phyloP scores from a whole-genome alignment of 2,888 invertebrate species.

The Hirtodrosophila trivittata region DNA sequence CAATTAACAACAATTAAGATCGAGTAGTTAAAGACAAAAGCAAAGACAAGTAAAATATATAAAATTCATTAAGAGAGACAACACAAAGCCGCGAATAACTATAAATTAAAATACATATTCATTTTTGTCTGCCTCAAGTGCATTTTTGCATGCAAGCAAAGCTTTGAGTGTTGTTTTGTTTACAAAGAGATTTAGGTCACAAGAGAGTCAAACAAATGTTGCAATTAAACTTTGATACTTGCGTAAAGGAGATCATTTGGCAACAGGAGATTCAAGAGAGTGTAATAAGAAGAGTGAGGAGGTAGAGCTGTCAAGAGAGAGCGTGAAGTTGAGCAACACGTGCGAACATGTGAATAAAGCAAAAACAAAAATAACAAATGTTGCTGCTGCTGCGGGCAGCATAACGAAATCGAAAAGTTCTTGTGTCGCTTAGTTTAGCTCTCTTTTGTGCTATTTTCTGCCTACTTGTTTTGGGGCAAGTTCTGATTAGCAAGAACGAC shows the following conservation, averaged over 20 bases:
- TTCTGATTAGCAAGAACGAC: slow-evolving; percentile 69
- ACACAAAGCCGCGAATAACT: slow-evolving; percentile 18
- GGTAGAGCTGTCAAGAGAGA: slow-evolving; percentile 3
- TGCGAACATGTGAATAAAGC: slow-evolving; percentile 13
- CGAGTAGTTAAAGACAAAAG: slow-evolving; percentile 24
- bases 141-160: slow-evolving; percentile 26
- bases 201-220: neutral
- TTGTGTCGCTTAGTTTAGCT: slow-evolving; percentile 12
- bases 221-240: slow-evolving; percentile 21
- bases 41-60: slow-evolving; percentile 19
- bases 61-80: slow-evolving; percentile 13
- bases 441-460: slow-evolving; percentile 44
- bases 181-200: slow-evolving; percentile 20
- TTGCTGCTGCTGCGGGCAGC: slow-evolving; percentile 19
- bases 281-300: neutral
- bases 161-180: slow-evolving; percentile 29
- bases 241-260: neutral
- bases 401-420: slow-evolving; percentile 38
- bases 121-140: slow-evolving; percentile 25
- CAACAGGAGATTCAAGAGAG: slow-evolving; percentile 6
- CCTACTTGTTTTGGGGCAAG: slow-evolving; percentile 51
- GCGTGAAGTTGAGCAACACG: slow-evolving; percentile 11
- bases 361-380: slow-evolving; percentile 5
- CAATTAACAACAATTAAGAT: slow-evolving; percentile 44
- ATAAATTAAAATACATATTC: slow-evolving; percentile 16